phyloP scores from a whole-genome alignment of 2,113 vertebrate genomes.

The Paratilapia polleni region DNA sequence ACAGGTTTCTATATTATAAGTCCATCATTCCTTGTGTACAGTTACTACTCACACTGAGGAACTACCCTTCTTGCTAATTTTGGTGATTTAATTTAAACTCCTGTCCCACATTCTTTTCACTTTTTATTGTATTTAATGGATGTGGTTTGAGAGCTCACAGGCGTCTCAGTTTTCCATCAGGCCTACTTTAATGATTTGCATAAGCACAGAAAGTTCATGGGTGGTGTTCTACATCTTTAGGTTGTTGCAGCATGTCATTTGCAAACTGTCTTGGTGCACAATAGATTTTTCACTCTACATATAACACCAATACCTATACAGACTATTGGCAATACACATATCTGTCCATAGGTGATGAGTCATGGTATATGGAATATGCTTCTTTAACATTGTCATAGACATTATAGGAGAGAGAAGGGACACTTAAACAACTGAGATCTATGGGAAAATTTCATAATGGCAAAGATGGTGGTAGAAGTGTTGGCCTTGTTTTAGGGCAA shows the following conservation, averaged over 20 bases:
- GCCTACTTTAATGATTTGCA: not conserved
- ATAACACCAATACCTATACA: not conserved
- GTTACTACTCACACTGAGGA: not conserved
- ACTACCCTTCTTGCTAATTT: not conserved
- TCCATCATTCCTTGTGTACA: not conserved
- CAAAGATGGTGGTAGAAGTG: not conserved
- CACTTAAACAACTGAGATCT: not conserved
- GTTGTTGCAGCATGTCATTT: not conserved
- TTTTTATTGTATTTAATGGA: too few species aligned
- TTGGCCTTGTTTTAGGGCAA: too few species aligned
- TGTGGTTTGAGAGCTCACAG: too few species aligned
- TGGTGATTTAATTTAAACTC: not conserved
- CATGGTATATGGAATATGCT: not conserved
- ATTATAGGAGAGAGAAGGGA: not conserved
- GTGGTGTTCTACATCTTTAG: not conserved
- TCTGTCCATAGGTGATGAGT: not conserved
- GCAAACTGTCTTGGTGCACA: not conserved
- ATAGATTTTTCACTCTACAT: not conserved
- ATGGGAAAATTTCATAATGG: not conserved
- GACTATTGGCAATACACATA: not conserved
- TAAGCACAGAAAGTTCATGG: not conserved
- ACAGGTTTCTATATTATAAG: constrained; percentile 82
- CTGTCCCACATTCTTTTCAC: not conserved
- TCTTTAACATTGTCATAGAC: not conserved
- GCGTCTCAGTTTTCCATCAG: too few species aligned